phyloP scores from a whole-genome alignment of 2,113 vertebrate species.

The Galbula dea region DNA sequence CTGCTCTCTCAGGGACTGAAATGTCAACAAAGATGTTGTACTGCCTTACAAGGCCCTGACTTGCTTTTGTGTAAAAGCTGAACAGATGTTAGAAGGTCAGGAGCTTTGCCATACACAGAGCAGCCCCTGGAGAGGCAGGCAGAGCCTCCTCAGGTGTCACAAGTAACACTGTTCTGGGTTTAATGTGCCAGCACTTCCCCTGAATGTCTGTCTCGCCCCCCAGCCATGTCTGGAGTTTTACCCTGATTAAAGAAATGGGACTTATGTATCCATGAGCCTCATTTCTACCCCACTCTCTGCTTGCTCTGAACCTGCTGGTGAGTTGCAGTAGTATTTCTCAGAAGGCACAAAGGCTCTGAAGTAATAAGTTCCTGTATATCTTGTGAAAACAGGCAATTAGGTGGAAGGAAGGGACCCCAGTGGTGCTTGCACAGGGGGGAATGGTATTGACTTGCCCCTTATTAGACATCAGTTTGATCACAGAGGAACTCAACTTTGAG shows the following conservation, averaged over 20 bases:
- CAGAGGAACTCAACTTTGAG: not conserved
- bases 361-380: conserved; percentile 55
- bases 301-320: not conserved
- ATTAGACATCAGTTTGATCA: conserved; percentile 34
- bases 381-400: conserved; percentile 48
- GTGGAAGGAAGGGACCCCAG: not conserved
- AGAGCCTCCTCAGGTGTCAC: not conserved
- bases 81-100: conserved; percentile 49
- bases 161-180: not conserved
- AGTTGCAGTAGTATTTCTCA: not conserved
- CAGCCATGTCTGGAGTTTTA: not conserved
- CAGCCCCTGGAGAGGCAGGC: not conserved
- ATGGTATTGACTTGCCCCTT: conserved; percentile 37
- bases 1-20: conserved; percentile 19
- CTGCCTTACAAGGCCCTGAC: not conserved
- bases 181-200: not conserved
- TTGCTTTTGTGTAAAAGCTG: conserved; percentile 31
- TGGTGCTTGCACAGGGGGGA: not conserved
- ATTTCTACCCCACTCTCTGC: not conserved
- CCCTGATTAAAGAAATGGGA: not conserved
- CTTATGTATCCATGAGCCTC: not conserved
- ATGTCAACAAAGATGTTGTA: conserved; percentile 41
- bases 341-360: conserved; percentile 42
- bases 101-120: not conserved
- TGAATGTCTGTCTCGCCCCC: not conserved